phyloP scores from a whole-genome alignment of 2,888 invertebrate genomes.

The Osedax fenrisi region DNA sequence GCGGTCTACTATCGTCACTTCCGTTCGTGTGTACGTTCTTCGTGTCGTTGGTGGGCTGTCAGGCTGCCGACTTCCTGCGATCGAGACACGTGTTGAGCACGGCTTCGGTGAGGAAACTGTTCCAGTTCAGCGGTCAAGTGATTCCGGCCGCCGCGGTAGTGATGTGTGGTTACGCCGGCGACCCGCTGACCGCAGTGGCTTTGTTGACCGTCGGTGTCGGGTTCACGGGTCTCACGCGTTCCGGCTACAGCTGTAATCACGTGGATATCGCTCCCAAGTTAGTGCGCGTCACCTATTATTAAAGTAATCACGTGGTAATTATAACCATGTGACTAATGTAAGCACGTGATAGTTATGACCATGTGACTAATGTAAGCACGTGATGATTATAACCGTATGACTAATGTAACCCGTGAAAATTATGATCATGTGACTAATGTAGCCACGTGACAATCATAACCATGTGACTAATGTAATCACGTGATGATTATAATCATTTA shows the following conservation, averaged over 20 bases:
- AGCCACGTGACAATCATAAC: no score
- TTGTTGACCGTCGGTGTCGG: conserved; percentile 40
- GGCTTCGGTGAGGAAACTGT: conserved; percentile 35
- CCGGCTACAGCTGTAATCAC: conserved; percentile 44
- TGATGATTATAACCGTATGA: no score
- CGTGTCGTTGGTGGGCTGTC: conserved; percentile 22
- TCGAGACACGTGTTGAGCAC: conserved; percentile 13
- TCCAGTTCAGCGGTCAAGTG: conserved; percentile 36
- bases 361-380: no score
- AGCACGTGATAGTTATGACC: no score
- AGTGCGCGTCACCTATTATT: not conserved
- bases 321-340: no score
- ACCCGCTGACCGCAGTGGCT: conserved; percentile 39
- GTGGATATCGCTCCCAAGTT: conserved; percentile 41
- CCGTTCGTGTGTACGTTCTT: conserved; percentile 32
- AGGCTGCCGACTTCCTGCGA: conserved; percentile 27
- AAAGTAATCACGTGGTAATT: no score
- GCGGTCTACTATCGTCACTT: conserved; percentile 31
- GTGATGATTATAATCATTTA: no score
- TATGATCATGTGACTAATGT: no score
- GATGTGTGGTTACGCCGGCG: conserved; percentile 39
- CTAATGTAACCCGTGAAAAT: no score
- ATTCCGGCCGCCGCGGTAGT: conserved; percentile 40
- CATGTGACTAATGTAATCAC: no score
- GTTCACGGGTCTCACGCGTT: conserved; percentile 38